Conservation (phyloP, 2,113 vertebrate species). For the Romanogobio albipinnatus region DNA sequence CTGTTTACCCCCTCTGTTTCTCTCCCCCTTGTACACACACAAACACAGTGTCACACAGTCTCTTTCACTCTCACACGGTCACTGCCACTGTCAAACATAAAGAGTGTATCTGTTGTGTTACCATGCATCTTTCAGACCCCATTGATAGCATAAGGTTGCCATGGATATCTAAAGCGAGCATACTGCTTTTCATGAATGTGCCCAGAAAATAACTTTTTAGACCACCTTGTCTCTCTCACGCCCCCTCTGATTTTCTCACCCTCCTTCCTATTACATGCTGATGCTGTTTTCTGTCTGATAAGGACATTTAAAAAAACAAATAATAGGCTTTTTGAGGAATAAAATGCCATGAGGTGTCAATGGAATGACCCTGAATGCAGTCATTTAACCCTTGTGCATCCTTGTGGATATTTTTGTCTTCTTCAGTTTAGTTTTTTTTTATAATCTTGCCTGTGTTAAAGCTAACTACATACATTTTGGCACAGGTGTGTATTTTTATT, state of each 20-base stretch:
- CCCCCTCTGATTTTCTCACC: neutral
- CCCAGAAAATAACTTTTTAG: conserved; percentile 29
- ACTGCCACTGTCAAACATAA: conserved; percentile 23
- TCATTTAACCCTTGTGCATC: too few relatives aligned
- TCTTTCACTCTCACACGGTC: neutral
- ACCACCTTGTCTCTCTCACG: conserved; percentile 9
- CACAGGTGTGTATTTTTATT: too few relatives aligned
- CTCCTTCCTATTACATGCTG: neutral
- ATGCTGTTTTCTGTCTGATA: neutral
- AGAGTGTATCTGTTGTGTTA: conserved; percentile 13
- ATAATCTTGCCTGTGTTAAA: too few relatives aligned
- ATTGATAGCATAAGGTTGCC: conserved; percentile 57
- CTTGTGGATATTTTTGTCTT: too few relatives aligned
- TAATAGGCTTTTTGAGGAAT: neutral
- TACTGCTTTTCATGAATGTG: conserved; percentile 51
- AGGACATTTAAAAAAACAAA: neutral
- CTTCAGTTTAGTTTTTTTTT: too few relatives aligned
- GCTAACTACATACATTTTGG: too few relatives aligned
- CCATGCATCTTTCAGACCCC: conserved; percentile 34
- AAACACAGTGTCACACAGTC: conserved; percentile 21
- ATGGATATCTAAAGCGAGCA: conserved; percentile 52
- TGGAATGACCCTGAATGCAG: neutral
- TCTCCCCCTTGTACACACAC: neutral
- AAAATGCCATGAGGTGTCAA: neutral
- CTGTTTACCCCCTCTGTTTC: conserved; percentile 5